A percentile compares a stretch with the other conserved stretches of the same genome.
phyloP scores from a whole-genome alignment of 2,113 vertebrate genomes.

The Colistium nudipinnis region DNA sequence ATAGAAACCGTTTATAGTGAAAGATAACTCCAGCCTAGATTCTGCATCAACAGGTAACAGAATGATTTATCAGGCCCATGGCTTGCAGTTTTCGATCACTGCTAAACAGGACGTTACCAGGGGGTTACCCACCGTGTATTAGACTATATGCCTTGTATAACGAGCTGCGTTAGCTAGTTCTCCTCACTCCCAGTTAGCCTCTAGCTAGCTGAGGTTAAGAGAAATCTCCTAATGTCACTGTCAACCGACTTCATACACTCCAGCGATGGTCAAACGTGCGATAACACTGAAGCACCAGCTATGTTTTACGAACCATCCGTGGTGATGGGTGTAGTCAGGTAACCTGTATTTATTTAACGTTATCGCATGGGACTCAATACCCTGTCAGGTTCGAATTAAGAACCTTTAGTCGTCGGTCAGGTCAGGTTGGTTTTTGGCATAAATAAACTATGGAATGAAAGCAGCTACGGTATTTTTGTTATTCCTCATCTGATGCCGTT shows the following conservation, averaged over 20 bases:
- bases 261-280: neutral
- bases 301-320: neutral
- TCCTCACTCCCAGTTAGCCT: neutral
- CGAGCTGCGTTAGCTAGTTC: neutral
- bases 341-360: too few relatives aligned
- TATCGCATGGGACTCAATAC: too few relatives aligned
- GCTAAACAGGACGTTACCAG: neutral
- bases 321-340: neutral
- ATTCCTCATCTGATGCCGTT: too few relatives aligned
- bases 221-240: neutral
- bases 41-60: conserved; percentile 18
- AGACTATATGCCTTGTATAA: too few relatives aligned
- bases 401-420: too few relatives aligned
- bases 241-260: neutral
- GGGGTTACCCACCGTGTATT: too few relatives aligned
- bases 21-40: neutral
- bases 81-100: neutral
- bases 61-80: accelerated
- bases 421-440: too few relatives aligned
- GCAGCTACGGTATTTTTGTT: too few relatives aligned
- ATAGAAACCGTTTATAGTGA: conserved; percentile 39
- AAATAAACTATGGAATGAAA: too few relatives aligned
- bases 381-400: too few relatives aligned
- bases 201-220: neutral
- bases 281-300: neutral